Conservation (phyloP, 2,888 invertebrate species). For the Drosophila setosimentum region DNA sequence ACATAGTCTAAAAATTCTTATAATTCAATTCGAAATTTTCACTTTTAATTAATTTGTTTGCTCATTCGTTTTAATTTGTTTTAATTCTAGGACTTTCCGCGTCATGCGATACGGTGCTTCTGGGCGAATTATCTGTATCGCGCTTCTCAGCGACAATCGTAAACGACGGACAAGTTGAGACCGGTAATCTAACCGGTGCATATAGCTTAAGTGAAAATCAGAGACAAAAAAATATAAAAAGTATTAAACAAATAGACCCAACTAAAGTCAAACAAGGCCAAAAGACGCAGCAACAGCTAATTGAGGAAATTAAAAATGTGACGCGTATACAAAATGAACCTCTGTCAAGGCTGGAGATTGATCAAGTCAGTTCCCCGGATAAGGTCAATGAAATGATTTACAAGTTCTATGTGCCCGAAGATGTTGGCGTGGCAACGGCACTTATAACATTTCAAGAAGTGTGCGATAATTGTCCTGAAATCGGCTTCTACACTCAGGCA, state of each 20-base stretch:
- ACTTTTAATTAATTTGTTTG: neutral
- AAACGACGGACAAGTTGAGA: conserved; percentile 81
- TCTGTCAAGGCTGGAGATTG: conserved; percentile 11
- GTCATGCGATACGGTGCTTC: conserved; percentile 88
- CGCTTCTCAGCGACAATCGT: conserved; percentile 83
- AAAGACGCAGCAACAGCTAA: neutral
- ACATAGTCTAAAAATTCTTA: neutral
- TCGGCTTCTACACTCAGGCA: conserved; percentile 86
- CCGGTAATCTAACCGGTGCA: conserved; percentile 82
- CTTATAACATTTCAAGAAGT: conserved; percentile 83
- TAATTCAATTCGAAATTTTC: neutral
- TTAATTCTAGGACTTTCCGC: conserved; percentile 88
- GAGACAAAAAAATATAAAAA: conserved; percentile 10
- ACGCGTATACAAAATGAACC: neutral
- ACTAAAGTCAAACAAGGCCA: conserved; percentile 5
- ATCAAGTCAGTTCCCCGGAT: conserved; percentile 31
- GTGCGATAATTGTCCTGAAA: conserved; percentile 85
- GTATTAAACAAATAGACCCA: neutral
- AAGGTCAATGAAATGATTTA: conserved; percentile 83
- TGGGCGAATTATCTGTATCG: conserved; percentile 88
- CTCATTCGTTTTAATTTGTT: neutral
- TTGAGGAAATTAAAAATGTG: conserved; percentile 6
- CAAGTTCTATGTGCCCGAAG: conserved; percentile 86
- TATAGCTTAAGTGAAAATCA: conserved; percentile 29
- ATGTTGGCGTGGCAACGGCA: conserved; percentile 81